Percentiles rank a stretch among this genome's conserved stretches.
These are phyloP conservation scores for Lepidocolaptes lacrymiger DNA, from an alignment of 2,797 vertebrate genomes.

Conservation along the genomic window DNA sequence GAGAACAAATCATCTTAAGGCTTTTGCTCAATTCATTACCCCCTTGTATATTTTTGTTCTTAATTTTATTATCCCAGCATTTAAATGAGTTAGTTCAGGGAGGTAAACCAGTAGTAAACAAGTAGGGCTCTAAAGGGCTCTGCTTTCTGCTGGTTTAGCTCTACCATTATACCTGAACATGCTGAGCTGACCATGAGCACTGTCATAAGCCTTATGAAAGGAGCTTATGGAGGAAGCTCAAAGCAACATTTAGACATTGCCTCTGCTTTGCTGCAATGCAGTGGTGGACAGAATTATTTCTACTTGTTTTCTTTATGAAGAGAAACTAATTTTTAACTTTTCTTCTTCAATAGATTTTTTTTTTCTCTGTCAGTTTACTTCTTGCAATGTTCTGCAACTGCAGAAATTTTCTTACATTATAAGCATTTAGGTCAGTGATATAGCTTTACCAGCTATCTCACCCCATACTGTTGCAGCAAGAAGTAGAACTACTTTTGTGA, in stretches of 20 bases:
- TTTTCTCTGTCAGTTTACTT: neutral
- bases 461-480: neutral
- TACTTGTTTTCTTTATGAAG: neutral
- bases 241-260: neutral
- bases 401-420: neutral
- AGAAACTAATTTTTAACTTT: neutral
- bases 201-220: neutral
- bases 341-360: neutral
- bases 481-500: neutral
- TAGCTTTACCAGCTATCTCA: neutral
- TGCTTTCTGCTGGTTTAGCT: neutral
- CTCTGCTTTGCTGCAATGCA: neutral
- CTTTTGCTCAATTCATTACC: neutral
- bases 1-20: neutral
- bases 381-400: neutral
- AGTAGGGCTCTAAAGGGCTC: neutral
- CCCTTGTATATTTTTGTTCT: neutral
- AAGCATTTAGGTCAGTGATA: neutral
- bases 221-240: neutral
- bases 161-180: neutral
- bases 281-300: neutral
- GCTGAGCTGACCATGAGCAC: neutral
- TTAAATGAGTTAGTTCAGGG: neutral
- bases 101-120: neutral
- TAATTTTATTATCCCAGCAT: neutral